Evolutionary conservation across 1,140 invertebrate genomes (phyloP), one percentile per base, ranked within the genome.

Genomic region (Geopemphigus sp.): DNA sequence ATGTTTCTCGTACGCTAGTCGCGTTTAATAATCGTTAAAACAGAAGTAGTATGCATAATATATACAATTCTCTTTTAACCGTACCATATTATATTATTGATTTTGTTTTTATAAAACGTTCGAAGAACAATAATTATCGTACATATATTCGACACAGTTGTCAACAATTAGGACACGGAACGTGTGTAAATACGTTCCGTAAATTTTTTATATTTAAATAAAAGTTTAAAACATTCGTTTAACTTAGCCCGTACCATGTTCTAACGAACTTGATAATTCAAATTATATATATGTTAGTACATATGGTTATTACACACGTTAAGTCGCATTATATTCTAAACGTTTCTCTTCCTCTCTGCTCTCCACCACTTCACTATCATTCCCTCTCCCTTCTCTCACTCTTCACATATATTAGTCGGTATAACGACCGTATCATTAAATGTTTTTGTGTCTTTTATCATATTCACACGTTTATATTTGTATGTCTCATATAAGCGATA

Each of bases 151-250:
- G 32, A 14, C n/a, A 17, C 22, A 22, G 64, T 12, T 68, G 19
- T 24, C 47, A 1, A 24, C 47, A 68, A 50, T 68, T 50, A 26
- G 56, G 22, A 57, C 56, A 24, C 19, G 39, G 12, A 22, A 50
- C 22, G 22, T 24, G 14, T 24, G 24, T 68, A 3, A 50, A 68
- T 29, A 22, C 22, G 22, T 17, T 47, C 10, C 47, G 24, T 3
- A 47, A 24, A 32, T 15, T 50, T 68, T 68, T 68, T 47, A 24
- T 50, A 24, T 68, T 68, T 24, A 32, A 66, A 66, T 66, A 29
- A 32, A 29, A 63, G 32, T 63, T 63, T n/a, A n/a, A 63, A 19
- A 19, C 15, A 32, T 63, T 32, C 26, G 19, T 63, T 24, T 59
- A 29, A 32, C 15, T 11, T 50, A 8, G 1, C 14, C 5, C 12